Evolutionary conservation across 2,113 vertebrate genomes (phyloP), one percentile per base, ranked within the genome.

Genomic region (Rhea pennata): DNA sequence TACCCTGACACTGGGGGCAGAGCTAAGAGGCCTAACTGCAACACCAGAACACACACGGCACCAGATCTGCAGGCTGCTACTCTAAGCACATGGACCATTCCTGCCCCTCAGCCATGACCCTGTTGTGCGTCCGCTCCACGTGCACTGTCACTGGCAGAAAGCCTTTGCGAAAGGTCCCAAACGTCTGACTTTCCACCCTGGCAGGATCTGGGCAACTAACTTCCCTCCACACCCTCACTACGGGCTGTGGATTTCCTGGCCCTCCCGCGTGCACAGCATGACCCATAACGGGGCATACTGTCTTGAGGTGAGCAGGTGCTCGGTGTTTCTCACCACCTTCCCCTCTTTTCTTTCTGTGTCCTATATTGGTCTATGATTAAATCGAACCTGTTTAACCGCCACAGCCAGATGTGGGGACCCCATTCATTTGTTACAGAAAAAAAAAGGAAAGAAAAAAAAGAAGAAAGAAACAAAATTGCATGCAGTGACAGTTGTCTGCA

Each of bases 381-480:
- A 88, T 71, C 62, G 2, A 56, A 74, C 69, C 87, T 82, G 51
- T 84, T 39, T 82, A 96, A 97, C 97, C 1, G 96, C 78, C 95
- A 5, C 69, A 81, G 89, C 78, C 97, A 97, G 94, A 81, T 97
- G 97, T 86, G 82, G 56, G 79, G 75, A 84, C 89, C 77, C 65
- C 31, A 7, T 61, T 76, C 69, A 4, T 31, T 59, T 67, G 72
- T 46, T 23, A 92, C 1, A 92, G 84, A 53, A 75, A 62, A 83
- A 83, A 58, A 71, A 56, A 83, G 75, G 83, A 73, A 40, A 27
- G 53, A 62, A 69, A 51, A 31, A 40, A 40, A 58, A 31, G 72
- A 6, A 66, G 4, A 48, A 54, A 90, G 16, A 69, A 26, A 58
- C 46, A 29, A 8, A 36, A 23, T 39, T 19, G 31, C 31, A 33